Evolutionary conservation across 2,113 vertebrate species (phyloP).

Genomic region (Gopherus evgoodei): DNA sequence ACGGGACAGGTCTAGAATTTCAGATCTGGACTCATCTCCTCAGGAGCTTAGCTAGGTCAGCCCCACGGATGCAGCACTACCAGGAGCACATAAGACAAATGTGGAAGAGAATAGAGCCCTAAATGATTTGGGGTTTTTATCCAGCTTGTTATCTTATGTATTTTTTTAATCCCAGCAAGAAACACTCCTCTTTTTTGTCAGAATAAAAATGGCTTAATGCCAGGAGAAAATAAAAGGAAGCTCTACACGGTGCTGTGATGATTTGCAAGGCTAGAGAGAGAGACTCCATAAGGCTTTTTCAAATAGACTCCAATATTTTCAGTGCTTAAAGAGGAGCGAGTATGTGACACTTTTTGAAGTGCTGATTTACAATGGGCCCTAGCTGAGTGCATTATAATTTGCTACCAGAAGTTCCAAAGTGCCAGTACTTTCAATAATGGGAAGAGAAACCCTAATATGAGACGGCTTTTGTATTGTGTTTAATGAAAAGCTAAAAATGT

Average conservation of each 20-base stretch:
- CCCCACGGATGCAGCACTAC: not conserved
- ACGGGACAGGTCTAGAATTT: not conserved
- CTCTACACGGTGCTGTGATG: slow-evolving; percentile 68
- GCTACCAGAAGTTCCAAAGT: slow-evolving; percentile 72
- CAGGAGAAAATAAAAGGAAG: slow-evolving; percentile 60
- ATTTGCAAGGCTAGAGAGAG: slow-evolving; percentile 80
- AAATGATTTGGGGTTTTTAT: slow-evolving; percentile 26
- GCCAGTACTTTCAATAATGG: slow-evolving; percentile 67
- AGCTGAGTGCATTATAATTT: slow-evolving; percentile 80
- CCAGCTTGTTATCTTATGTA: slow-evolving; percentile 62
- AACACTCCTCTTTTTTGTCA: slow-evolving; percentile 36
- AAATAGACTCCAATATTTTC: slow-evolving; percentile 74
- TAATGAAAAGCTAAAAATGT: slow-evolving; percentile 73
- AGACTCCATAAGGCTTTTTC: slow-evolving; percentile 70
- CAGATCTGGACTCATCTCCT: not conserved
- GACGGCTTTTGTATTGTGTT: slow-evolving; percentile 72
- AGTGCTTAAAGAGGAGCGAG: slow-evolving; percentile 70
- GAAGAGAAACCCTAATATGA: slow-evolving; percentile 68
- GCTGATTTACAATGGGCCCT: slow-evolving; percentile 77
- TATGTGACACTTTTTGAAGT: slow-evolving; percentile 71
- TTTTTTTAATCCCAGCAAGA: slow-evolving; percentile 52
- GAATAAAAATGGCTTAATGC: slow-evolving; percentile 73
- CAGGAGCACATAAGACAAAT: not conserved
- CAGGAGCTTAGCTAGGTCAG: not conserved
- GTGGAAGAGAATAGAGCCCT: not conserved